These are phyloP conservation scores for Miniopterus natalensis DNA, from an alignment of 2,113 vertebrate species.

Conservation along the genomic window DNA sequence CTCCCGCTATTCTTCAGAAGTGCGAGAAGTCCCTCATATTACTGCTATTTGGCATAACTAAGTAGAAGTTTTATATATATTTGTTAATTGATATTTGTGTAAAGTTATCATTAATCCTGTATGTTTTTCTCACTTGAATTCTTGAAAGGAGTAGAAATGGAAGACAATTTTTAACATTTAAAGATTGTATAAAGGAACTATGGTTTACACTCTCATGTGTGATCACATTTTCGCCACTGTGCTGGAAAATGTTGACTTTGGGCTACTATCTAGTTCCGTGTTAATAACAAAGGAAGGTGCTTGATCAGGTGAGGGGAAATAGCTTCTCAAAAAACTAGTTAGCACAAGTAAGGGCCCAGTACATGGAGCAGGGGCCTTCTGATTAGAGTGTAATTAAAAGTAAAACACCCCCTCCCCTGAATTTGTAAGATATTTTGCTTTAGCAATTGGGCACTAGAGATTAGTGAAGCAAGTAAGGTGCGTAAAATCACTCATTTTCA, in stretches of 20 bases:
- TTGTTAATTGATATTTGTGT: background rate
- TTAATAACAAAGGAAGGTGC: conserved; percentile 32
- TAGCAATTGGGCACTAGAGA: conserved; percentile 48
- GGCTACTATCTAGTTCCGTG: background rate
- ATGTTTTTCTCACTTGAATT: conserved; percentile 36
- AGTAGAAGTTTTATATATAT: background rate
- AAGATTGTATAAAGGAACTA: background rate
- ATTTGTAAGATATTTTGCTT: conserved; percentile 54
- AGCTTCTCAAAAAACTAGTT: conserved; percentile 35
- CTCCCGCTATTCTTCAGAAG: background rate
- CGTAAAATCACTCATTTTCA: conserved; percentile 48
- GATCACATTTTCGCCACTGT: background rate
- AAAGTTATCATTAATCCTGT: background rate
- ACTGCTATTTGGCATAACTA: background rate
- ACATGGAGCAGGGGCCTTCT: conserved; percentile 27
- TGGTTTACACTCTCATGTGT: background rate
- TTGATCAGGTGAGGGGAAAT: conserved; percentile 54
- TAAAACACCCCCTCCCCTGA: background rate
- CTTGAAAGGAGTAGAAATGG: background rate
- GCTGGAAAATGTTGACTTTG: background rate
- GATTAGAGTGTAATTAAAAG: conserved; percentile 50
- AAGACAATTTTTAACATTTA: conserved; percentile 9
- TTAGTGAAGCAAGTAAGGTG: background rate
- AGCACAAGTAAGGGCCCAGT: background rate
- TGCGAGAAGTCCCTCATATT: background rate